Conservation (phyloP, 1,140 invertebrate genomes). For the Drosophila chauvacae region DNA sequence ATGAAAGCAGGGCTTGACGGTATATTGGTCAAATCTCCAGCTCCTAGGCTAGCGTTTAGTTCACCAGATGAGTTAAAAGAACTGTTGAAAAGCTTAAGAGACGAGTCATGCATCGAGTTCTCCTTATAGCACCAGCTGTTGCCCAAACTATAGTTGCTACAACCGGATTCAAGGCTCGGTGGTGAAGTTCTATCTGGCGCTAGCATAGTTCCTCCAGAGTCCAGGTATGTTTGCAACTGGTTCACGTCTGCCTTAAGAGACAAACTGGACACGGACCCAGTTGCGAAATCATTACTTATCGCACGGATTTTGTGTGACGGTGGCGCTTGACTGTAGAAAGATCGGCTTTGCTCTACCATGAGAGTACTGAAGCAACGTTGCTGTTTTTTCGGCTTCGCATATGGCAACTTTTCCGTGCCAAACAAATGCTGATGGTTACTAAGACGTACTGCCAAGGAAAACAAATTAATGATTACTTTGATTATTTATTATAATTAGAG, state of each 20-base stretch:
- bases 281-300: constrained; percentile 43
- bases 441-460: constrained; percentile 39
- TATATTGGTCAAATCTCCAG: constrained; percentile 38
- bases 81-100: constrained; percentile 53
- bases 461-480: neutral
- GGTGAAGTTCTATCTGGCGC: constrained; percentile 32
- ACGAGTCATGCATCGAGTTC: constrained; percentile 57
- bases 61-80: constrained; percentile 75
- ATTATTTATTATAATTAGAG: neutral
- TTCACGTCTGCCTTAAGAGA: constrained; percentile 42
- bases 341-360: constrained; percentile 61
- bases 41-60: constrained; percentile 54
- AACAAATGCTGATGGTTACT: constrained; percentile 49
- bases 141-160: constrained; percentile 36
- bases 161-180: constrained; percentile 19
- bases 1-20: constrained; percentile 43
- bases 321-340: constrained; percentile 34
- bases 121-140: constrained; percentile 62
- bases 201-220: neutral
- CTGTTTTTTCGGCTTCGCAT: constrained; percentile 55
- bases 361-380: constrained; percentile 35
- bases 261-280: constrained; percentile 1
- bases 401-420: constrained; percentile 52
- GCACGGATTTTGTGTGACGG: constrained; percentile 61
- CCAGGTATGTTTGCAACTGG: constrained; percentile 36